Evolutionary conservation across 2,888 invertebrate species (phyloP), one percentile per base, ranked within the genome.

Genomic region (Hemithea aestivaria): DNA sequence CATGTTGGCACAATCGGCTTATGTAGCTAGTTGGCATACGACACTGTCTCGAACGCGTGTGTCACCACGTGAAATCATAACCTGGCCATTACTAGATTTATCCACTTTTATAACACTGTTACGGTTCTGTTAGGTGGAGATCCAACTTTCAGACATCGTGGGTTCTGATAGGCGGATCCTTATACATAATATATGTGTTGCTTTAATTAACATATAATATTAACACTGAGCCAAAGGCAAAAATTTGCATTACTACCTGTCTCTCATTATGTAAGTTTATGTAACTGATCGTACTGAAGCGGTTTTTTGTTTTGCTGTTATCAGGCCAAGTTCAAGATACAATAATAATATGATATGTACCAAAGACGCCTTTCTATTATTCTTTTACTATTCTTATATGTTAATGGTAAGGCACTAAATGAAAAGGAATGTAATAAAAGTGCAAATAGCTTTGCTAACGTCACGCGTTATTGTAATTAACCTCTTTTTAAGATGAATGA

Each of bases 311-410:
- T 49, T 49, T 38, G 43, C 45, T 45, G 45, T 51, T 48, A 47
- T 42, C 53, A 54, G 75, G 65, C 74, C 73, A 78, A 76, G 76
- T 60, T 76, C 72, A 78, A 75, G 73, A 73, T 53, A 59, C 49
- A 50, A 40, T 16, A n/a, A 4, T 16, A 16, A 4, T 16, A 16
- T 4, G 16, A 4, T 4, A 16, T n/a, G n/a, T 4, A 16, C 16
- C 16, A 16, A 16, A 5, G 16, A 16, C 16, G 5, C 2, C 16
- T 16, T 2, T 5, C 16, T 16, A 16, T n/a, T n/a, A 16, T 16
- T 16, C 16, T 4, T 16, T 16, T 2, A 4, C 16, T 16, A 16
- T 16, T 5, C 2, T 16, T 16, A 16, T 16, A 5, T 16, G 5
- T 16, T 16, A 16, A 16, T 16, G 16, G 3, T 16, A 5, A 16